These are phyloP conservation scores for Ectobius pallidus DNA, from an alignment of 2,888 invertebrate genomes.

Conservation along the genomic window DNA sequence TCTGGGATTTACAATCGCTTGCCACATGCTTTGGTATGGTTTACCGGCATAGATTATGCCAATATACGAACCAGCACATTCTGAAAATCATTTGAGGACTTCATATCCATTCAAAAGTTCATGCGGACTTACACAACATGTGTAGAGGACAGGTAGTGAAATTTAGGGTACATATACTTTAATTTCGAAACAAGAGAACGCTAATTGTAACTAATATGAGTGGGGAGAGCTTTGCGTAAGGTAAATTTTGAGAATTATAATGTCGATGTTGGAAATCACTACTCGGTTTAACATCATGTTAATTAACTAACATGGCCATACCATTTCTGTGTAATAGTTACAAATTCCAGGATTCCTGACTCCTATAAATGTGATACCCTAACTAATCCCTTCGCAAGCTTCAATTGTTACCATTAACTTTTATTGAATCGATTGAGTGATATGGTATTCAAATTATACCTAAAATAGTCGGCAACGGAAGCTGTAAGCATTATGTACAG, in stretches of 20 bases:
- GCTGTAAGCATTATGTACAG: background rate
- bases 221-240: too few species aligned
- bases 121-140: too few species aligned
- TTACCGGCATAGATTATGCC: too few species aligned
- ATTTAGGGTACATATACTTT: too few species aligned
- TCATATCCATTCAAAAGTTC: too few species aligned
- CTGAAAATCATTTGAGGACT: too few species aligned
- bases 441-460: background rate
- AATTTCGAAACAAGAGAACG: too few species aligned
- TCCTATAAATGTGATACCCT: background rate
- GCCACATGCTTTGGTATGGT: too few species aligned
- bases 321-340: background rate
- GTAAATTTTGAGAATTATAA: background rate
- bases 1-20: too few species aligned
- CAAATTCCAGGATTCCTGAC: background rate
- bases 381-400: background rate
- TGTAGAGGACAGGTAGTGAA: too few species aligned
- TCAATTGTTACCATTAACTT: background rate
- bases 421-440: background rate
- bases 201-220: too few species aligned
- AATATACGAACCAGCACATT: too few species aligned
- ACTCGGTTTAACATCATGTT: background rate
- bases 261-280: background rate
- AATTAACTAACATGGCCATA: background rate
- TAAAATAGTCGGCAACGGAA: background rate